Percentiles rank a stretch among this genome's conserved stretches.
phyloP scores from a whole-genome alignment of 2,797 vertebrate species.

The Hypotaenidia philippensis region DNA sequence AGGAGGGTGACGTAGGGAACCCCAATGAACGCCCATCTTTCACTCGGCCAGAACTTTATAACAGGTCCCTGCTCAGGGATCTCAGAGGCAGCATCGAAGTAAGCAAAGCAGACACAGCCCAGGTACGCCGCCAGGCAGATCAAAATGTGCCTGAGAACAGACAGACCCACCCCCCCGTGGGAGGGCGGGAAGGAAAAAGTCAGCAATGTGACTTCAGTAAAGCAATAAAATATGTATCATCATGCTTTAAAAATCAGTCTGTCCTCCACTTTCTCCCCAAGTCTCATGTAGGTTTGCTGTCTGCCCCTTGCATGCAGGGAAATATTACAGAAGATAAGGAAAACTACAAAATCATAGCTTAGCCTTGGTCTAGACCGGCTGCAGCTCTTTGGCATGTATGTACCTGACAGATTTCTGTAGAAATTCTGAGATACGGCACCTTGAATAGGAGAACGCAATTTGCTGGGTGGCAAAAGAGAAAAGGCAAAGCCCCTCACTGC shows the following conservation, averaged over 20 bases:
- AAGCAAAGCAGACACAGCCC: conserved; percentile 97
- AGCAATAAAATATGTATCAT: background rate
- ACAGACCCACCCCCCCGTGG: background rate
- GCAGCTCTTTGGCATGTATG: background rate
- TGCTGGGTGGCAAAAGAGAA: background rate
- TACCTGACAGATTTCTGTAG: background rate
- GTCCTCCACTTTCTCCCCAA: background rate
- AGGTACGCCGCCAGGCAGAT: conserved; percentile 96
- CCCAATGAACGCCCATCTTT: conserved; percentile 98
- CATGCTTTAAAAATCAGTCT: background rate
- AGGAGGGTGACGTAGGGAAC: conserved; percentile 94
- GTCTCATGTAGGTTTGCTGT: accelerated
- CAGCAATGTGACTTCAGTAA: background rate
- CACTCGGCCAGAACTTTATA: conserved; percentile 97
- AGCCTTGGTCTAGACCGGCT: background rate
- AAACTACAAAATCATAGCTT: background rate
- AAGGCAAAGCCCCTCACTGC: background rate
- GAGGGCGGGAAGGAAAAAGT: accelerated
- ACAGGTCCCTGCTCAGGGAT: conserved; percentile 96
- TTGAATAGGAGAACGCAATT: background rate
- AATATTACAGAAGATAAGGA: background rate
- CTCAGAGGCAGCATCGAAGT: conserved; percentile 94
- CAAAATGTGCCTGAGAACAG: conserved; percentile 91
- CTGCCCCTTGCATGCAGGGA: background rate
- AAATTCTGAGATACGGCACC: background rate